These are phyloP conservation scores for Tapirus terrestris DNA, from an alignment of 2,113 vertebrate genomes.

Conservation along the genomic window DNA sequence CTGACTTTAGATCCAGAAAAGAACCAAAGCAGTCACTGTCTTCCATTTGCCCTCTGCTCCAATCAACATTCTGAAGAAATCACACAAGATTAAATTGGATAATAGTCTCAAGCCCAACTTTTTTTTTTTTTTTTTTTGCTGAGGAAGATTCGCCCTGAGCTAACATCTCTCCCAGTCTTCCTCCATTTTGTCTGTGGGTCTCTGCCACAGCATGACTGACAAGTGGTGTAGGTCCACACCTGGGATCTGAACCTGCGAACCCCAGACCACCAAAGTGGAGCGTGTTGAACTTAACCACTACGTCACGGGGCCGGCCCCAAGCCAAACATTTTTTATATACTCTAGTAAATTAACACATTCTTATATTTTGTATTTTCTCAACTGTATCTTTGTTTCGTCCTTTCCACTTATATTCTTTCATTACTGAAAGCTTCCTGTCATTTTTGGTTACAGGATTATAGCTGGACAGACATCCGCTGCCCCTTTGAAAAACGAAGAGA, in stretches of 20 bases:
- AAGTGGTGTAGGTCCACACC: no score
- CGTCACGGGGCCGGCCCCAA: no score
- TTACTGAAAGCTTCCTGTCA: conserved; percentile 42
- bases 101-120: conserved; percentile 6
- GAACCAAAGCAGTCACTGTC: background rate
- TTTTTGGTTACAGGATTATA: conserved; percentile 92
- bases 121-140: background rate
- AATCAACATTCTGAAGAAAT: conserved; percentile 4
- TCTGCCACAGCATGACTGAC: no score
- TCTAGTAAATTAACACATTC: conserved; percentile 16
- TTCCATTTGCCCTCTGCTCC: background rate
- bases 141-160: no score
- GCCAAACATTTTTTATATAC: background rate
- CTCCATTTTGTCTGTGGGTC: no score
- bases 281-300: no score
- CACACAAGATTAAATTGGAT: background rate
- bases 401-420: background rate
- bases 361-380: conserved; percentile 9
- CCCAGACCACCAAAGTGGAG: no score
- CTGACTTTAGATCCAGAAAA: conserved; percentile 37
- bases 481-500: conserved; percentile 98
- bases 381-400: background rate
- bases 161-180: no score
- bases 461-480: conserved; percentile 98
- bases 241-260: no score